phyloP scores from a whole-genome alignment of 2,888 invertebrate genomes.

The Athripsodes cinereus region DNA sequence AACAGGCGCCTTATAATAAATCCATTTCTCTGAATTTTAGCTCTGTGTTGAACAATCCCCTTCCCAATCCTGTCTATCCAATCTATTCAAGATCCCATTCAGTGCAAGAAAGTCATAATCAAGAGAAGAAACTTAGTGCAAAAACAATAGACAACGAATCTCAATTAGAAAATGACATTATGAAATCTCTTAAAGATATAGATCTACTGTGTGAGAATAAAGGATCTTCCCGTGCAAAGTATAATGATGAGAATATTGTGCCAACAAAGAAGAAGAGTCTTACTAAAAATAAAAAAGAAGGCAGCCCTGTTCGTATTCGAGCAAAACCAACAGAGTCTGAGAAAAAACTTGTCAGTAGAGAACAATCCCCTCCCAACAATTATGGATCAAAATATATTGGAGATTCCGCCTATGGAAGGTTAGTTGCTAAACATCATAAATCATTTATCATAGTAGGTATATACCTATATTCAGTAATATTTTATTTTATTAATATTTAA shows the following conservation, averaged over 20 bases:
- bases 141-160: conserved; percentile 40
- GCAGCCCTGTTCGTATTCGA: conserved; percentile 1
- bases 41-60: conserved; percentile 42
- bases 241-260: conserved; percentile 8
- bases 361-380: conserved; percentile 31
- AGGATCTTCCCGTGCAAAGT: conserved; percentile 5
- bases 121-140: conserved; percentile 32
- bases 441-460: too few relatives aligned
- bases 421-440: conserved; percentile 33
- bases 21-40: conserved; percentile 54
- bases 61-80: conserved; percentile 45
- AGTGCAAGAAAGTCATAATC: conserved; percentile 43
- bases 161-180: conserved; percentile 43
- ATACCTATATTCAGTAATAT: too few relatives aligned
- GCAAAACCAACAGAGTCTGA: conserved; percentile 19
- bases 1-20: conserved; percentile 44
- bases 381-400: conserved; percentile 19
- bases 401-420: conserved; percentile 86
- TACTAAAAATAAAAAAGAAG: conserved; percentile 31
- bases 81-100: conserved; percentile 51
- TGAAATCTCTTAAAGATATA: conserved; percentile 49
- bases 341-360: conserved; percentile 29
- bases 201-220: conserved; percentile 43
- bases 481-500: too few relatives aligned
- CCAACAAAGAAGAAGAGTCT: conserved; percentile 34